Evolutionary conservation across 2,888 invertebrate species (phyloP), one percentile per base, ranked within the genome.

Genomic region (Apodemia hepburni): DNA sequence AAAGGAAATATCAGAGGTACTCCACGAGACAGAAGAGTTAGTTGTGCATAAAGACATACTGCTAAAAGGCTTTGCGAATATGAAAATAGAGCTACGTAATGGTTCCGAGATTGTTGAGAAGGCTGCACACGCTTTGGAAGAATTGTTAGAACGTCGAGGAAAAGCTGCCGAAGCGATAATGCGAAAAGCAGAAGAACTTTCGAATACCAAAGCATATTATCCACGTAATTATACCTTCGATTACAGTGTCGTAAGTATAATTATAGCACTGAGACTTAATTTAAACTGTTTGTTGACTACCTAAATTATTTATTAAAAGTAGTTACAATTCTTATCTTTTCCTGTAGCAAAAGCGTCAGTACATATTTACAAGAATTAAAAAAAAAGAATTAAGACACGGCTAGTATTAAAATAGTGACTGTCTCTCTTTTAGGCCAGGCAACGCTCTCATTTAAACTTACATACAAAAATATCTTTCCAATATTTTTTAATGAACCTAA

Each of bases 111-210:
- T 91, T 8, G 87, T 85, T 3, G 77, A 79, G n/a, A 81, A 81
- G 60, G 80, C 85, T 69, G 84, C 86, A 0, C 67, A 66, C 1
- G 73, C 74, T 0, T 66, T 91, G 5, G 81, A 83, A 38, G 81
- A 82, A 4, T 69, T 91, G 59, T 71, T 91, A 22, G 65, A 69
- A 29, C 77, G 75, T 49, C 72, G 90, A 12, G 76, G 78, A 6
- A 75, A 71, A 35, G 87, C 85, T 0, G 90, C 87, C 0, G 84
- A 84, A 59, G 77, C 79, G 3, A 89, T 91, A 45, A 84, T 85
- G 83, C 73, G 77, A 6, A 79, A 77, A 64, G 88, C 87, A 2
- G 89, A 90, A 64, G 79, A 80, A 33, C 71, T 84, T n/a, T 78
- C 83, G 3, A 72, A 75, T 15, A 66, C 71, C 1, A 66, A 70